Conservation (phyloP, 2,113 vertebrate species). For the Lanius collurio region DNA sequence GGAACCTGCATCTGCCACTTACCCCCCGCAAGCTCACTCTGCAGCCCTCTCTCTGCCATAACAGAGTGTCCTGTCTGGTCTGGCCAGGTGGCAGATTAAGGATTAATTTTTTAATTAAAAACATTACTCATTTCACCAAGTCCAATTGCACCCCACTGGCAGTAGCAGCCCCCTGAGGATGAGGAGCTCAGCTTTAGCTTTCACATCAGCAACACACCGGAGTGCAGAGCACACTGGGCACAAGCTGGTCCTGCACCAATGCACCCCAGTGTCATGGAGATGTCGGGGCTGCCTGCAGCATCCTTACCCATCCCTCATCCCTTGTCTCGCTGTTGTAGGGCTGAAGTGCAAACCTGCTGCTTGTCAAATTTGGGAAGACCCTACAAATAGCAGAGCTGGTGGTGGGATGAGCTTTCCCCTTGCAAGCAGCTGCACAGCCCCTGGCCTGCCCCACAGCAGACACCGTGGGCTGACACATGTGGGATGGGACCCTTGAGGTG, state of each 20-base stretch:
- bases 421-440: not conserved
- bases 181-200: not conserved
- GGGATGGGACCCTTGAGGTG: not conserved
- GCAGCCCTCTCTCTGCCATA: not conserved
- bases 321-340: not conserved
- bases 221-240: rapidly evolving
- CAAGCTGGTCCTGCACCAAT: not conserved
- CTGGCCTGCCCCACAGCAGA: not conserved
- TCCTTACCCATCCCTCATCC: not conserved
- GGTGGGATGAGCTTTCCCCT: not conserved
- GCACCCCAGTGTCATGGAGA: not conserved
- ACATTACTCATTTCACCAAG: not conserved
- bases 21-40: rapidly evolving
- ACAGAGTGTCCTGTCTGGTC: not conserved
- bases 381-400: not conserved
- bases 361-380: not conserved
- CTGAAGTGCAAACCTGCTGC: not conserved
- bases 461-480: rapidly evolving
- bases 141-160: not conserved
- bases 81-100: not conserved
- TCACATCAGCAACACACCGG: not conserved
- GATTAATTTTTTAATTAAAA: conserved; percentile 33
- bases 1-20: not conserved
- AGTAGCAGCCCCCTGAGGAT: not conserved
- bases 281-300: not conserved